Base-by-base conservation (phyloP, 2,888 invertebrate genomes). In the Eucriotettix oculatus region DNA sequence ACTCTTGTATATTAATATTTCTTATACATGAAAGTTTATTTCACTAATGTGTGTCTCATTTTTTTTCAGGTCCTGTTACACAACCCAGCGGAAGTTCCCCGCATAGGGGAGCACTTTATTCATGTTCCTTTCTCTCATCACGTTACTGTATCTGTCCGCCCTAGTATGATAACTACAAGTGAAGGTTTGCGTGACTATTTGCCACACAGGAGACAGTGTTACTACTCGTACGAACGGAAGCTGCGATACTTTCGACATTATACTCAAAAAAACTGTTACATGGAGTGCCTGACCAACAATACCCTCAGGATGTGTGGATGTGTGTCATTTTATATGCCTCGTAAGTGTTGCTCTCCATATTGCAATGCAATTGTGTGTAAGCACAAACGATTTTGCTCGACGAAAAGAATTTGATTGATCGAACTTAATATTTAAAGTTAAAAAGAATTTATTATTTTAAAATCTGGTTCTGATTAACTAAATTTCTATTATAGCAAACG, bases 81-180 rank as follows among this genome's bases (percentile, higher is more conserved):
- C 62, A 68, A 67, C 61, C 71, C 72, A 10, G 67, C 67, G 1
- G 70, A 71, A 62, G 60, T 68, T 10, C 71, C 72, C 1, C 43
- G 58, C 55, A 63, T 66, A 5, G 12, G 44, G 16, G 63, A 67
- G 54, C 65, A 66, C 54, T 67, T 66, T 59, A 66, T 67, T 48
- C 62, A 66, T 53, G 61, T 66, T 9, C 68, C 68, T 9, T 58
- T 69, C 10, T 61, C 65, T 48, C 66, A 67, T 59, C 63, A 66
- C 52, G 63, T 68, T n/a, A 58, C 65, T 1, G 64, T 66, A 16
- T 60, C 65, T 10, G 61, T 69, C 14, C 62, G 61, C 44, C 68
- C 69, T 1, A 60, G 64, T 48, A 65, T 68, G 65, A 66, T 68
- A 59, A 65, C 65, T 1, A 69, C 68, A 12, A 67, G 68, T 10